Conservation (phyloP, 2,797 vertebrate species). For the Gila robusta region DNA sequence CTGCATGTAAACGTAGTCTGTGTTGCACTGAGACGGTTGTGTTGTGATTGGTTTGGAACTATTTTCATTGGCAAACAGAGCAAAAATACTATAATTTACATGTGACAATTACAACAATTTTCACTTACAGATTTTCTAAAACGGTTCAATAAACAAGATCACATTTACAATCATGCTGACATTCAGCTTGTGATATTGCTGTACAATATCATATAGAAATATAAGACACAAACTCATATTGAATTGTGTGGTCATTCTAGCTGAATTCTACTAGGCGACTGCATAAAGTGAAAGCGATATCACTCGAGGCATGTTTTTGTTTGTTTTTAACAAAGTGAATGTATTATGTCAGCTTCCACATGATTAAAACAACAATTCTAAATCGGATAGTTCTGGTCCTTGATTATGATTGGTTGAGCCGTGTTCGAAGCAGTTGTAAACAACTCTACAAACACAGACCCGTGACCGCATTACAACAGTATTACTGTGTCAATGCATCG, state of each 20-base stretch:
- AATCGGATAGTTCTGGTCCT: not conserved
- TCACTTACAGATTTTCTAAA: not conserved
- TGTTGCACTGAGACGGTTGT: not conserved
- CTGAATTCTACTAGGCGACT: not conserved
- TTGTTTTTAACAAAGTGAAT: not conserved
- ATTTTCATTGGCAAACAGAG: not conserved
- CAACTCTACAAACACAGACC: too few relatives aligned
- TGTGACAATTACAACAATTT: not conserved
- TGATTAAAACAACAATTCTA: not conserved
- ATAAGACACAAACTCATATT: not conserved
- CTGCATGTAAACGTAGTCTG: too few relatives aligned
- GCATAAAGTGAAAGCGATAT: not conserved
- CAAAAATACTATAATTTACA: not conserved
- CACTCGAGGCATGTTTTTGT: not conserved
- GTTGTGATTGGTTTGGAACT: not conserved
- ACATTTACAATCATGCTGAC: not conserved
- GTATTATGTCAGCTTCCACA: not conserved
- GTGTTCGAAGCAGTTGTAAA: too few relatives aligned
- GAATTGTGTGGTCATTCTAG: not conserved
- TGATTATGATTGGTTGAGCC: not conserved
- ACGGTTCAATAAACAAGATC: not conserved
- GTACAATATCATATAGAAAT: not conserved
- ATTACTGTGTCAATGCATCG: too few relatives aligned
- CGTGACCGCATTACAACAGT: too few relatives aligned
- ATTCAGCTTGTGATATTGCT: not conserved